Evolutionary conservation across 2,888 invertebrate genomes (phyloP).

Genomic region (Dicyrtoma fusca): DNA sequence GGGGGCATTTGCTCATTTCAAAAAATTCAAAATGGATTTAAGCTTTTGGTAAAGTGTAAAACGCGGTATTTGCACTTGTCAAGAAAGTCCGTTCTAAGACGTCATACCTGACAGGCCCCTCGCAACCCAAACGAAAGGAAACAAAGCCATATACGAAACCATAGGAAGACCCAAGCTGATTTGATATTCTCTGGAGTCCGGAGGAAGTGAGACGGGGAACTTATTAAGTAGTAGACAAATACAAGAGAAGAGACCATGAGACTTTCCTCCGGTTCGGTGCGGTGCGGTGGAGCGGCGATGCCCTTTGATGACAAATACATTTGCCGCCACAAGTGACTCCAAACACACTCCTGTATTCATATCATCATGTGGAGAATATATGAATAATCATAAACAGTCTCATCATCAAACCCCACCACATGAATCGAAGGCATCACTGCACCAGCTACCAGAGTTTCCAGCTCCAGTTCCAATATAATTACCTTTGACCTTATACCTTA

Average conservation of each 20-base stretch:
- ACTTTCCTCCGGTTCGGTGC: neutral
- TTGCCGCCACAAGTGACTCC: neutral
- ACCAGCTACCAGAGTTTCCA: neutral
- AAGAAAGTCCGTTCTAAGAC: too few relatives aligned
- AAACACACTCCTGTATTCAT: neutral
- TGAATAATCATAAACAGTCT: slow-evolving; percentile 13
- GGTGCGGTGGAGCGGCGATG: neutral
- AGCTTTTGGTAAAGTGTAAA: too few relatives aligned
- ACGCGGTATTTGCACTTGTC: too few relatives aligned
- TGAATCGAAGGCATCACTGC: slow-evolving; percentile 1
- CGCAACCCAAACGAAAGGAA: too few relatives aligned
- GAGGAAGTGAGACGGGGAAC: slow-evolving; percentile 40
- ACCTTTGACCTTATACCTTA: neutral
- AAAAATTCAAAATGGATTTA: too few relatives aligned
- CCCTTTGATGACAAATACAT: slow-evolving; percentile 32
- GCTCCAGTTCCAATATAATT: neutral
- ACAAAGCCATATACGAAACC: too few relatives aligned
- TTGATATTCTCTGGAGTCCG: slow-evolving; percentile 47
- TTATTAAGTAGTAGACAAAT: slow-evolving; percentile 43
- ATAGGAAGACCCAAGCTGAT: neutral
- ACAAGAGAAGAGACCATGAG: too few relatives aligned
- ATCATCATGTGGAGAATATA: neutral
- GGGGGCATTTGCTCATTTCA: too few relatives aligned
- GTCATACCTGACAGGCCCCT: too few relatives aligned
- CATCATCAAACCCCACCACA: neutral